Conservation (phyloP, 2,797 vertebrate genomes). For the Champsocephalus esox region DNA sequence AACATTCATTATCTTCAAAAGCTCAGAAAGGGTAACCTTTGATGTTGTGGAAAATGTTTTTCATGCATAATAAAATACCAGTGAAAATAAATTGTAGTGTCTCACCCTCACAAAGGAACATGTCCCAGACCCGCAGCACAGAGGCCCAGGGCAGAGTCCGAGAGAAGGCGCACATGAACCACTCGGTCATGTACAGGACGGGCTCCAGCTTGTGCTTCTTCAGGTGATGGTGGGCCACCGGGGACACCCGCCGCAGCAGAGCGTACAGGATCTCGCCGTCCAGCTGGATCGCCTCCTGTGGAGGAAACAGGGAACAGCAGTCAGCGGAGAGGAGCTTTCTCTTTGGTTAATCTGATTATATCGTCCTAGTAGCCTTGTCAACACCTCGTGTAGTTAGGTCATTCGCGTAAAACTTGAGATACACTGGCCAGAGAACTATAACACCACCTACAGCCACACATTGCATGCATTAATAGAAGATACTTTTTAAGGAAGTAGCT, state of each 20-base stretch:
- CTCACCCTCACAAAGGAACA: slow-evolving; percentile 98
- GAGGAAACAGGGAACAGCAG: slow-evolving; percentile 9
- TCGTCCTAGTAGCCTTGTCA: slow-evolving; percentile 30
- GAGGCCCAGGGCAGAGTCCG: slow-evolving; percentile 96
- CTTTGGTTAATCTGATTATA: slow-evolving; percentile 62
- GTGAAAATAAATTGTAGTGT: background rate
- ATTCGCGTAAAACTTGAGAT: slow-evolving; percentile 20
- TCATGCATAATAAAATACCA: background rate
- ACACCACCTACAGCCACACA: background rate
- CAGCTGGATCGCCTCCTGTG: slow-evolving; percentile 96
- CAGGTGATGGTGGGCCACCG: slow-evolving; percentile 91
- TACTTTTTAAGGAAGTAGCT: too few relatives aligned
- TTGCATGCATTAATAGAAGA: background rate
- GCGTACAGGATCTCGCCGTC: slow-evolving; percentile 96
- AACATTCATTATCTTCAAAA: background rate
- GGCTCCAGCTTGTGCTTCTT: slow-evolving; percentile 96
- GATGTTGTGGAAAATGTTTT: background rate
- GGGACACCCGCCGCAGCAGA: slow-evolving; percentile 90
- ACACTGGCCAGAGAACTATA: slow-evolving; percentile 9
- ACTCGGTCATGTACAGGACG: slow-evolving; percentile 98
- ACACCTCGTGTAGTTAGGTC: slow-evolving; percentile 37
- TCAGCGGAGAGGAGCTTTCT: slow-evolving; percentile 23
- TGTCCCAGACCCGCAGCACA: slow-evolving; percentile 97
- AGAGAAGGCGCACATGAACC: slow-evolving; percentile 99
- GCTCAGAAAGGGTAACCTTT: background rate